Base-by-base conservation (phyloP, 2,797 vertebrate genomes). In the Hipposideros larvatus region DNA sequence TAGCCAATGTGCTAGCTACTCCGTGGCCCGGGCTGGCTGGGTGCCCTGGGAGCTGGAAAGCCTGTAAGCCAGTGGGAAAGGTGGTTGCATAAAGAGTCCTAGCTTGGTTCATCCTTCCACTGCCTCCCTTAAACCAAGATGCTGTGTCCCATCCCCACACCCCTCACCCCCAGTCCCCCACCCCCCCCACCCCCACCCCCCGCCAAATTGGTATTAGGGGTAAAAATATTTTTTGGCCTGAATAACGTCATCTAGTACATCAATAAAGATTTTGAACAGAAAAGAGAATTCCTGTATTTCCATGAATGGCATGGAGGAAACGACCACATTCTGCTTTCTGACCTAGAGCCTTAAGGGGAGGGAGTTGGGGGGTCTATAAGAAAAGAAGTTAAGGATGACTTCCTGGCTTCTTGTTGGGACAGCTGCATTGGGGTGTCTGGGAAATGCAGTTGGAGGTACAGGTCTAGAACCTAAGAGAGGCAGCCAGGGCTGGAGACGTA, bases 361-460 rank as follows among this genome's bases (percentile, higher is more conserved):
- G n/a, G 26, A 4, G 19, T 1, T 2, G 53, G 21, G 21, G 41
- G 9, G 7, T 28, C n/a, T 18, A 0, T 21, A 15, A 7, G 34
- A 70, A 70, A 41, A 65, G 6, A 15, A 55, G 43, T 80, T 77
- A 28, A 22, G 59, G 10, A 10, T 28, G 3, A 41, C 0, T 3
- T 43, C 37, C 5, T 14, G 6, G 9, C 37, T 83, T 91, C 82
- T 26, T 37, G 53, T 57, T 51, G 41, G 70, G 55, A 61, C 19
- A 46, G 28, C 5, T 6, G 31, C 22, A 10, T 2, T 59, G 48
- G 21, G 24, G 55, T 75, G 4, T n/a, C 53, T 6, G 26, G 63
- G 55, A 59, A 7, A 5, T 21, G 10, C 10, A 31, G 14, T 31
- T 43, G 59, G 57, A 31, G 11, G 26, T 31, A 22, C 37, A 86